phyloP scores from a whole-genome alignment of 1,140 invertebrate genomes.

The Macrostomum lignano region DNA sequence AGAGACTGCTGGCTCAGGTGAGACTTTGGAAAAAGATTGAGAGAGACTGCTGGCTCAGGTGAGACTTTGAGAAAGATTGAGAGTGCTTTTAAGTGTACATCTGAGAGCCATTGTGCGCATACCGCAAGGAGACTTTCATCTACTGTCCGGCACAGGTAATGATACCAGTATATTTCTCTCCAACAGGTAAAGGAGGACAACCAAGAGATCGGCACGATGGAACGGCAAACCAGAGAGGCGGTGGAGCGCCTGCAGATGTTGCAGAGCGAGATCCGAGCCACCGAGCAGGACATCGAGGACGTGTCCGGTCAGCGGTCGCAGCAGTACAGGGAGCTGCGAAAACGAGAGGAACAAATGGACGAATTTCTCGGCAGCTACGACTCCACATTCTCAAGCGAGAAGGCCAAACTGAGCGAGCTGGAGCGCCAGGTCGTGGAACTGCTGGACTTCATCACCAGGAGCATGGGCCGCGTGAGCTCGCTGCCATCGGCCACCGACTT shows the following conservation, averaged over 20 bases:
- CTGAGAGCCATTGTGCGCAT: no score
- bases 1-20: no score
- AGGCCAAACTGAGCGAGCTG: slow-evolving; percentile 24
- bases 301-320: slow-evolving; percentile 36
- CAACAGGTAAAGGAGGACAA: slow-evolving; percentile 57
- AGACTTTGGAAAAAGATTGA: no score
- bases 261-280: neutral
- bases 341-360: slow-evolving; percentile 50
- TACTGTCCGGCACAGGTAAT: slow-evolving; percentile 8
- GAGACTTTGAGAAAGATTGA: no score
- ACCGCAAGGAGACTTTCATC: no score
- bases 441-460: slow-evolving; percentile 28
- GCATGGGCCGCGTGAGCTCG: slow-evolving; percentile 28
- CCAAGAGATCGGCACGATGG: slow-evolving; percentile 42
- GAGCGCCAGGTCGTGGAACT: slow-evolving; percentile 29
- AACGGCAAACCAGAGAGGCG: slow-evolving; percentile 31
- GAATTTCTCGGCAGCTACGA: slow-evolving; percentile 8
- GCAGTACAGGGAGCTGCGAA: slow-evolving; percentile 47
- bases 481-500: slow-evolving; percentile 29
- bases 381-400: neutral
- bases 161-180: slow-evolving; percentile 11
- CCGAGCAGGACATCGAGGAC: neutral
- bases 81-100: no score
- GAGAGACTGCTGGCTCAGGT: no score
- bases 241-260: neutral